phyloP scores from a whole-genome alignment of 2,113 vertebrate genomes.

The Notarius lentiginosus region DNA sequence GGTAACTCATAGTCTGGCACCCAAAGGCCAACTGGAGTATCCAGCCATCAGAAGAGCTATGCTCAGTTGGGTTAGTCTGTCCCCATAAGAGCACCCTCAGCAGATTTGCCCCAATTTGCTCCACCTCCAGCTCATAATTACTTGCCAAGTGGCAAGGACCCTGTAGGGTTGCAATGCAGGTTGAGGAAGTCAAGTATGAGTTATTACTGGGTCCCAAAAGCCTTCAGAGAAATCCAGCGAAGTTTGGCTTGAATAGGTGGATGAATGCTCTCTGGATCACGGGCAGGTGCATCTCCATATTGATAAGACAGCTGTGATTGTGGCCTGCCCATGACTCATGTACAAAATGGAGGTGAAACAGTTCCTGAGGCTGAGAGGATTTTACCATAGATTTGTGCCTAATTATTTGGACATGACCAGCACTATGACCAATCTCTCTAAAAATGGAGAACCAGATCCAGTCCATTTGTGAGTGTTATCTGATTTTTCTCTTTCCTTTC shows the following conservation, averaged over 20 bases:
- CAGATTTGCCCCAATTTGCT: not conserved
- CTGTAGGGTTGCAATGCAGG: not conserved
- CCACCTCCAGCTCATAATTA: not conserved
- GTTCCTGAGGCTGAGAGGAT: not conserved
- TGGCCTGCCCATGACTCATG: not conserved
- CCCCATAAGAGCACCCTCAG: not conserved
- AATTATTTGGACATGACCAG: not conserved
- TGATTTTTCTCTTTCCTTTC: not conserved
- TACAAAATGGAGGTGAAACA: not conserved
- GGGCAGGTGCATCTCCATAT: not conserved
- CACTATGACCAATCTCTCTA: not conserved
- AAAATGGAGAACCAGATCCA: not conserved
- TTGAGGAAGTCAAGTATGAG: not conserved
- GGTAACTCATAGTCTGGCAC: not conserved
- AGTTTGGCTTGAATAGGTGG: not conserved
- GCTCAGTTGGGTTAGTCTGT: not conserved
- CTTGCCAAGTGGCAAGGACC: not conserved
- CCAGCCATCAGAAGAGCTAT: not conserved
- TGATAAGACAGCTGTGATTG: not conserved
- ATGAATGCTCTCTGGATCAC: not conserved
- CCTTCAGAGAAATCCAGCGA: not conserved
- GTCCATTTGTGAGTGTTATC: not conserved
- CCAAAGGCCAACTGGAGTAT: not conserved
- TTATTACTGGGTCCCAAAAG: not conserved
- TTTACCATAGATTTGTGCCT: not conserved